A percentile compares a stretch with the other conserved stretches of the same genome.
Evolutionary conservation across 37 sponge, comb jelly and placozoan species (phyloP).

Genomic region (Crambe crambe): DNA sequence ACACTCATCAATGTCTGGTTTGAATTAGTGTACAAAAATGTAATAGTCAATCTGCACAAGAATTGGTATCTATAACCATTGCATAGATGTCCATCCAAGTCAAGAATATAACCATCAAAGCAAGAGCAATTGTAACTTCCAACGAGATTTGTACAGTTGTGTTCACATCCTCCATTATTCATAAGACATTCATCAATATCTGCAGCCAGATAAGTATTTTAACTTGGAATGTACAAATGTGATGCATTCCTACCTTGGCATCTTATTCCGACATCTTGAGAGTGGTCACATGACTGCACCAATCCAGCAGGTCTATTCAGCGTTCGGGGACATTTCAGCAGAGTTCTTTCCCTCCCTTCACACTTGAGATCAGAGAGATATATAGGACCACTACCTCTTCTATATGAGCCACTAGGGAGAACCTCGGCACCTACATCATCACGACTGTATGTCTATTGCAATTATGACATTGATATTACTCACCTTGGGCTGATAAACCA

Average conservation of each 20-base stretch:
- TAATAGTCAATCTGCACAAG: background rate
- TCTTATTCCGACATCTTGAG: background rate
- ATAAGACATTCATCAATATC: constrained; percentile 49
- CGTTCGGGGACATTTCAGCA: background rate
- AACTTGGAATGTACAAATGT: too few relatives aligned
- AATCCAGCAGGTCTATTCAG: background rate
- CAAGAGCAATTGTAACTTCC: constrained; percentile 44
- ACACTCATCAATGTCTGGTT: constrained; percentile 19
- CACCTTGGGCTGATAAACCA: too few relatives aligned
- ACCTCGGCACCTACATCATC: too few relatives aligned
- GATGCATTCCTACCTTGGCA: background rate
- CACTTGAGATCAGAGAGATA: background rate
- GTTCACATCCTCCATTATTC: constrained; percentile 51
- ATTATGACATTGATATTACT: background rate
- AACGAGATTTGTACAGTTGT: constrained; percentile 44
- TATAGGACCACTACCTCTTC: background rate
- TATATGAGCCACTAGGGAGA: too few relatives aligned
- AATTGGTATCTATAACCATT: too few relatives aligned
- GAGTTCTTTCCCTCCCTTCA: background rate
- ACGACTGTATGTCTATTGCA: too few relatives aligned
- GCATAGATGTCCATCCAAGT: background rate
- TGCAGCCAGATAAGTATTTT: background rate
- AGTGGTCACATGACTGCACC: background rate
- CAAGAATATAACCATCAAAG: background rate
- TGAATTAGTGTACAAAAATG: too few relatives aligned